phyloP scores from a whole-genome alignment of 1,140 invertebrate genomes.

The Tetraneura akinire region DNA sequence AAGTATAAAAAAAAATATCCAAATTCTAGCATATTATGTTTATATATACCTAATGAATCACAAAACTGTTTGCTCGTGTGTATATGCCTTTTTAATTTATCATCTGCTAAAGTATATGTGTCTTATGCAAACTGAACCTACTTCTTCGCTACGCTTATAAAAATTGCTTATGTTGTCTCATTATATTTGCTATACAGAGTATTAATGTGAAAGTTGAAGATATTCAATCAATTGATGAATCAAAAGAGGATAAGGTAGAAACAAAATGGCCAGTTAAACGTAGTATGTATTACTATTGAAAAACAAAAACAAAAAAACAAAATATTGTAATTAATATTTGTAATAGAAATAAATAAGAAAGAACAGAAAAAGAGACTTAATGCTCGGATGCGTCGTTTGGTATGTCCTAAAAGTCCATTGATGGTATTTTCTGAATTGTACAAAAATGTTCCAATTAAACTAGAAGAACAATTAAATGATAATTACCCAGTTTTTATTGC shows the following conservation, averaged over 20 bases:
- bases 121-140: slow-evolving; percentile 35
- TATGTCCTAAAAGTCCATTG: slow-evolving; percentile 36
- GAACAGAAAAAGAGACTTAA: slow-evolving; percentile 32
- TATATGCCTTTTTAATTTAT: neutral
- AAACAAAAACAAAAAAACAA: no score
- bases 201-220: neutral
- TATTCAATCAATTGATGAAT: neutral
- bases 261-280: slow-evolving; percentile 9
- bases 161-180: slow-evolving; percentile 48
- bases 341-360: slow-evolving; percentile 32
- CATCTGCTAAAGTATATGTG: slow-evolving; percentile 43
- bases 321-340: neutral
- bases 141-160: slow-evolving; percentile 16
- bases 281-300: neutral
- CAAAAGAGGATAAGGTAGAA: neutral
- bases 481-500: slow-evolving; percentile 2
- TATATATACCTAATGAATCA: no score
- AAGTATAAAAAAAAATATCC: no score
- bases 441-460: slow-evolving; percentile 37
- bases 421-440: slow-evolving; percentile 44
- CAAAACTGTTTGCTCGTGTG: no score
- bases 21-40: no score
- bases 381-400: slow-evolving; percentile 39
- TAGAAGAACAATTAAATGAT: neutral
- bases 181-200: slow-evolving; percentile 31